Conservation (phyloP, 2,888 invertebrate genomes). For the Heliconius hortense region DNA sequence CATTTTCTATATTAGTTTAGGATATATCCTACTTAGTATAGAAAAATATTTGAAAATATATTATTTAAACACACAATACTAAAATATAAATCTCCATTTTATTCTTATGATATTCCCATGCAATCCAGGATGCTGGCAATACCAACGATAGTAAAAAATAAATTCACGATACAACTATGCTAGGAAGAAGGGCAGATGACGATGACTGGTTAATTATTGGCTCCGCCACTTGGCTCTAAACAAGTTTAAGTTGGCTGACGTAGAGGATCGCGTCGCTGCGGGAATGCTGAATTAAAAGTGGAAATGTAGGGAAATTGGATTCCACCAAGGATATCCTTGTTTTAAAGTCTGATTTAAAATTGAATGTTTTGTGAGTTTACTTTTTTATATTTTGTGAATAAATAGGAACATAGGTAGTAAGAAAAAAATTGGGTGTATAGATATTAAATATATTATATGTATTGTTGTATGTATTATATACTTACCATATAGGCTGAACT, state of each 20-base stretch:
- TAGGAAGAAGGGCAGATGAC: constrained; percentile 29
- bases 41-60: too few relatives aligned
- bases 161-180: background rate
- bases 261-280: constrained; percentile 38
- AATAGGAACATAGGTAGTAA: too few relatives aligned
- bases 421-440: too few relatives aligned
- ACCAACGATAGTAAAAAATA: background rate
- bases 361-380: background rate
- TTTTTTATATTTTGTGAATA: background rate
- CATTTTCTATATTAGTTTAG: too few relatives aligned
- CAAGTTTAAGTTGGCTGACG: constrained; percentile 44
- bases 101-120: background rate
- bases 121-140: background rate
- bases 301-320: constrained; percentile 47
- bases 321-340: constrained; percentile 41
- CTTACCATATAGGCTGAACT: too few relatives aligned
- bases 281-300: constrained; percentile 47
- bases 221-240: constrained; percentile 45
- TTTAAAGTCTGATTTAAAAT: constrained; percentile 37
- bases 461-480: too few relatives aligned
- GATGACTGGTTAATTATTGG: constrained; percentile 41
- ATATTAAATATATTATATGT: too few relatives aligned
- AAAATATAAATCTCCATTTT: background rate
- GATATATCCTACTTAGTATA: too few relatives aligned
- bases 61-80: too few relatives aligned